Percentiles rank a stretch among this genome's conserved stretches.
Conservation (phyloP, 2,113 vertebrate genomes). For the Perca schrenkii region DNA sequence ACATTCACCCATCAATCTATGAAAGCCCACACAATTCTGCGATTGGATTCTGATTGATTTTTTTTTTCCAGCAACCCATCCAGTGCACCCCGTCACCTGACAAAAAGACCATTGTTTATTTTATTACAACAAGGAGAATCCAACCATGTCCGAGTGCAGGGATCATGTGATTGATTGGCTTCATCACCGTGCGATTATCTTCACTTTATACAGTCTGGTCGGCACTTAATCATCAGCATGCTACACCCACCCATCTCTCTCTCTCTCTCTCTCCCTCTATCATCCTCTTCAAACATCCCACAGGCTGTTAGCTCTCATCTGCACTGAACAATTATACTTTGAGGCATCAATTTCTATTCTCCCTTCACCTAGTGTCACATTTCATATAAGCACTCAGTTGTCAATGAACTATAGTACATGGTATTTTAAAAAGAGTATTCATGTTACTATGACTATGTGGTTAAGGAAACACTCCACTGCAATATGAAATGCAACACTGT, state of each 20-base stretch:
- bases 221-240: conserved; percentile 56
- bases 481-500: neutral
- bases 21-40: conserved; percentile 9
- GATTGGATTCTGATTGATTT: conserved; percentile 68
- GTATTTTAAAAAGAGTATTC: conserved; percentile 17
- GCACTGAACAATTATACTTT: conserved; percentile 15
- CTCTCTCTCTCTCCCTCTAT: neutral
- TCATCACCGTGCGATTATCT: conserved; percentile 53
- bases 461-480: conserved; percentile 1
- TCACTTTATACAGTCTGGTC: conserved; percentile 39
- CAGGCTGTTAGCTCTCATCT: no score
- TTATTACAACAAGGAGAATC: conserved; percentile 45
- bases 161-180: conserved; percentile 47
- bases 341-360: conserved; percentile 29
- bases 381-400: conserved; percentile 17
- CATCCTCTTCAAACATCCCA: no score
- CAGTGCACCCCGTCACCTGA: conserved; percentile 42
- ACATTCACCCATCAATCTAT: conserved; percentile 14
- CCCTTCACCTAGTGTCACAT: conserved; percentile 5
- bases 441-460: conserved; percentile 12
- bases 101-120: conserved; percentile 61
- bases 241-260: conserved; percentile 1
- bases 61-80: conserved; percentile 24
- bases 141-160: conserved; percentile 13
- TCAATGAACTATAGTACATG: neutral